Percentiles rank a stretch among this genome's conserved stretches.
These are phyloP conservation scores for Poeciliopsis gracilis DNA, from an alignment of 2,797 vertebrate species.

Conservation along the genomic window DNA sequence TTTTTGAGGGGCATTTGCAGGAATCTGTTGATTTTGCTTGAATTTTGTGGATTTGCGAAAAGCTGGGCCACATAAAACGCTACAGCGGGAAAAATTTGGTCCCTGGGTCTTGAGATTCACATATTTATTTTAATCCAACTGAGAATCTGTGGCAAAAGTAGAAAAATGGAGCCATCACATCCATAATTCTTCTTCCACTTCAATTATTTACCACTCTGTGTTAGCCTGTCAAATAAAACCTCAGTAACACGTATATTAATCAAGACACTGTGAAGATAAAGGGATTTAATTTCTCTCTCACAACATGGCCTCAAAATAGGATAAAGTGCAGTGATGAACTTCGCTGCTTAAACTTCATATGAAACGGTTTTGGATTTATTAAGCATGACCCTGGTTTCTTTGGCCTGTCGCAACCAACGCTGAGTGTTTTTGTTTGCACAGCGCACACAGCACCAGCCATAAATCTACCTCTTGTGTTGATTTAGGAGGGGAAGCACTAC, in stretches of 20 bases:
- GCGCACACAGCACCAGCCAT: constrained; percentile 18
- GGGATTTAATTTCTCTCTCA: neutral
- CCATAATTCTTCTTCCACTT: neutral
- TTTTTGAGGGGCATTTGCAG: no score
- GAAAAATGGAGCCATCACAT: neutral
- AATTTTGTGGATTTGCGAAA: neutral
- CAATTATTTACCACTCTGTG: neutral
- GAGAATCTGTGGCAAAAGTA: neutral
- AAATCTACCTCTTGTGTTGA: constrained; percentile 34
- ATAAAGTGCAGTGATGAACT: constrained; percentile 29
- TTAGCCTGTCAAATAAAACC: neutral
- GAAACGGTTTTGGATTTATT: constrained; percentile 48
- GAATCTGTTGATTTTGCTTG: neutral
- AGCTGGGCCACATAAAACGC: neutral
- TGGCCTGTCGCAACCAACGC: constrained; percentile 53
- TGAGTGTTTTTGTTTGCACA: constrained; percentile 34
- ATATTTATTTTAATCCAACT: neutral
- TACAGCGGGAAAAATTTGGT: no score
- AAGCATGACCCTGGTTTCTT: constrained; percentile 45
- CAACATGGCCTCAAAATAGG: neutral
- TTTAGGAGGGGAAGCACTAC: constrained; percentile 93
- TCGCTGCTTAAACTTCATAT: constrained; percentile 35
- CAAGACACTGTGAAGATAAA: neutral
- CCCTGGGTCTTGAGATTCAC: no score
- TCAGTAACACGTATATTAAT: neutral